A percentile compares a stretch with the other conserved stretches of the same genome.
Conservation (phyloP, 92 coral and sea anemone genomes). For the Paragorgia papillata region DNA sequence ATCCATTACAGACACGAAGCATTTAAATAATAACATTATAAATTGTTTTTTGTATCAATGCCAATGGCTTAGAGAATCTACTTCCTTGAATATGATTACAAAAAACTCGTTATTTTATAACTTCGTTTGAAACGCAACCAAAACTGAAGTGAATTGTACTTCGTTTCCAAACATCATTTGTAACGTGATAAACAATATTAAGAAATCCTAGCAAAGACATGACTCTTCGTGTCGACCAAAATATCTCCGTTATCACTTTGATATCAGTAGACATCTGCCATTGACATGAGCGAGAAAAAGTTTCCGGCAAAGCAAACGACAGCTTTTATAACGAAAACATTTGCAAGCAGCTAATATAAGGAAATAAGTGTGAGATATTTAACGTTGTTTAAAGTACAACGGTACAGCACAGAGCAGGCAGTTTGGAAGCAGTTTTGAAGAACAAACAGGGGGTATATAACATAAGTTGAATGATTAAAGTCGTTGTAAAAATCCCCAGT, state of each 20-base stretch:
- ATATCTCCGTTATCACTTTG: slow-evolving; percentile 35
- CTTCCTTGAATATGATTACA: too few relatives aligned
- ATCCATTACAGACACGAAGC: slow-evolving; percentile 15
- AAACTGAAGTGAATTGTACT: too few relatives aligned
- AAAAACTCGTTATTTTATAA: too few relatives aligned
- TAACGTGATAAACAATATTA: too few relatives aligned
- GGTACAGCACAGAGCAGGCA: neutral
- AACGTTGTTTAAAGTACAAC: neutral
- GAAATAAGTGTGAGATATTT: neutral
- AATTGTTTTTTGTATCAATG: neutral
- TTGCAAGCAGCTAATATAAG: neutral
- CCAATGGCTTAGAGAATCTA: too few relatives aligned
- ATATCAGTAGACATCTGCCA: slow-evolving; percentile 39
- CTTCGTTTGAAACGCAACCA: too few relatives aligned
- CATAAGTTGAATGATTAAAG: slow-evolving; percentile 6
- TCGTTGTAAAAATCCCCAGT: slow-evolving; percentile 40
- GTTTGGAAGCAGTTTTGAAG: neutral
- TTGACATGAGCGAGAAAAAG: slow-evolving; percentile 11
- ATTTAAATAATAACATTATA: slow-evolving; percentile 23
- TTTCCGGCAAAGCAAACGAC: neutral
- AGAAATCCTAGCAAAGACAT: too few relatives aligned
- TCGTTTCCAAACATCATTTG: too few relatives aligned
- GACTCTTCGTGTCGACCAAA: neutral
- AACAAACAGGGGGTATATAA: slow-evolving; percentile 34
- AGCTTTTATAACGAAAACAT: neutral